Conservation (phyloP, 2,797 vertebrate genomes). For the Telmatherina bonti region DNA sequence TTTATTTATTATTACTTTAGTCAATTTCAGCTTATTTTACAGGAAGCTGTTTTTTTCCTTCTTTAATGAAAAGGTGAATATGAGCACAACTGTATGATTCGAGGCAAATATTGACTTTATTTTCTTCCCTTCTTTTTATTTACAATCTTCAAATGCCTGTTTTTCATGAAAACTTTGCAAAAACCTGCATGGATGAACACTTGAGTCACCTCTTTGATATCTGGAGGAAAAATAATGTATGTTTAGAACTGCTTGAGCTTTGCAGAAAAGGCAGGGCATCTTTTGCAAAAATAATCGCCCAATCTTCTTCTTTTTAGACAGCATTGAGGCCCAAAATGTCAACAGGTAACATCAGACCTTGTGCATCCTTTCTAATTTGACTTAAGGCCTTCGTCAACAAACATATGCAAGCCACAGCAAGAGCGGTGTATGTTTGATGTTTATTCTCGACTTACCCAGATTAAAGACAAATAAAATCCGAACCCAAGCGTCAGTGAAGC, state of each 20-base stretch:
- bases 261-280: background rate
- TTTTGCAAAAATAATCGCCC: slow-evolving; percentile 4
- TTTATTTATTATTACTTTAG: too few relatives aligned
- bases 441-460: background rate
- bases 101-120: too few relatives aligned
- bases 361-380: background rate
- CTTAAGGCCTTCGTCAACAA: background rate
- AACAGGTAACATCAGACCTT: background rate
- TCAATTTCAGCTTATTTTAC: too few relatives aligned
- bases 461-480: background rate
- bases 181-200: too few relatives aligned
- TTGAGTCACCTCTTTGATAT: too few relatives aligned
- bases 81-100: too few relatives aligned
- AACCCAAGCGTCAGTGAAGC: background rate
- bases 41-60: too few relatives aligned
- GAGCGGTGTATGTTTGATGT: background rate
- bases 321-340: background rate
- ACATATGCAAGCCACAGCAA: background rate
- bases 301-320: background rate
- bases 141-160: too few relatives aligned
- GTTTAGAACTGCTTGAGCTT: background rate
- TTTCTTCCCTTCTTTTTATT: too few relatives aligned
- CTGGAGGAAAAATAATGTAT: background rate
- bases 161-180: too few relatives aligned
- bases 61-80: too few relatives aligned